These are phyloP conservation scores for Nannoperca obscura DNA, from an alignment of 2,797 vertebrate genomes.

Conservation along the genomic window DNA sequence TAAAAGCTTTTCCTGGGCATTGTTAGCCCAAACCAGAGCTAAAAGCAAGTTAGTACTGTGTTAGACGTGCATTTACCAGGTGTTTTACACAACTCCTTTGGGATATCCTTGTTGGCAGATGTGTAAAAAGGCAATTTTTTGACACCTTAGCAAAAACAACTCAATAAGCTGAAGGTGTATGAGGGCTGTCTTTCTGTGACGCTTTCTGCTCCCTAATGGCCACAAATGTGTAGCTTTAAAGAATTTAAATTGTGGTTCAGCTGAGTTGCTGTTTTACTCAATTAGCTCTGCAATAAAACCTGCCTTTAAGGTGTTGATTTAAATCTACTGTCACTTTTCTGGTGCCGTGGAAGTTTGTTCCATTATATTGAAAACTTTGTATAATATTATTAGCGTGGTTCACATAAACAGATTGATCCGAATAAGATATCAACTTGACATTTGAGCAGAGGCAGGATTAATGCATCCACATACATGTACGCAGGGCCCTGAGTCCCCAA, in stretches of 20 bases:
- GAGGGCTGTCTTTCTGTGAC: background rate
- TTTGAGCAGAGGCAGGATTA: background rate
- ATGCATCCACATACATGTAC: background rate
- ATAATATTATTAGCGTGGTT: background rate
- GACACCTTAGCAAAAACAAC: background rate
- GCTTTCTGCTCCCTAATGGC: background rate
- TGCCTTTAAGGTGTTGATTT: background rate
- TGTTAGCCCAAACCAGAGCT: background rate
- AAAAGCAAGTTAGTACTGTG: background rate
- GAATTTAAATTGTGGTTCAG: background rate
- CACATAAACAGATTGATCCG: background rate
- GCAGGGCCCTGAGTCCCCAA: background rate
- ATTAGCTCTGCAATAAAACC: background rate
- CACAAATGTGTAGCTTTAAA: background rate
- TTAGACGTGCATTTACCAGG: background rate
- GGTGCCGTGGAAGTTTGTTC: no score
- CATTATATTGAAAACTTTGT: background rate
- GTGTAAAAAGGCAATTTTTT: background rate
- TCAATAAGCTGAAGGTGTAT: background rate
- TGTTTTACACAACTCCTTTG: background rate
- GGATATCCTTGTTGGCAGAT: background rate
- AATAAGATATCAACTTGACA: background rate
- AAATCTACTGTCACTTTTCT: background rate
- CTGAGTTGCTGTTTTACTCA: background rate
- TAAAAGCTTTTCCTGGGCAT: background rate